Percentiles rank a stretch among this genome's conserved stretches.
Evolutionary conservation across 1,140 invertebrate species (phyloP).

Genomic region (Cydia strobilella): DNA sequence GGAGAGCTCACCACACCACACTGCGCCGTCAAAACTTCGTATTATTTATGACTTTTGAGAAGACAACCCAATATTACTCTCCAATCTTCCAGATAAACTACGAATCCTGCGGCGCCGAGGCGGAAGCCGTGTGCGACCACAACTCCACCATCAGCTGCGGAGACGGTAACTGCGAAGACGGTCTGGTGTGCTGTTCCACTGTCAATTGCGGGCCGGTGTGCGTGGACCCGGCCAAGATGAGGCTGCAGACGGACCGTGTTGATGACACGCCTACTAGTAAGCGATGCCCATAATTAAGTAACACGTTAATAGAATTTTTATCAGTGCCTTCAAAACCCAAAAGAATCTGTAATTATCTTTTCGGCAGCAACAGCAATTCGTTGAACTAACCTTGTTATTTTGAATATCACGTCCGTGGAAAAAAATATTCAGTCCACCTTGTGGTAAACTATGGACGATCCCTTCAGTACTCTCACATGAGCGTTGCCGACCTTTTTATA

Average conservation of each 20-base stretch:
- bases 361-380: too few relatives aligned
- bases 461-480: too few relatives aligned
- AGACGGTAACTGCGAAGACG: constrained; percentile 67
- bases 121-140: constrained; percentile 63
- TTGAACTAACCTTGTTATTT: too few relatives aligned
- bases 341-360: too few relatives aligned
- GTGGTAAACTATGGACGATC: too few relatives aligned
- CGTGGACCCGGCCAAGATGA: constrained; percentile 67
- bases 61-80: background rate
- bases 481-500: too few relatives aligned
- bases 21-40: too few relatives aligned
- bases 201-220: constrained; percentile 71
- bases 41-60: background rate
- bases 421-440: too few relatives aligned
- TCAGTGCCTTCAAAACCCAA: too few relatives aligned
- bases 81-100: constrained; percentile 56
- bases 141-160: constrained; percentile 67
- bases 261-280: constrained; percentile 83
- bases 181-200: constrained; percentile 69
- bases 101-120: constrained; percentile 65
- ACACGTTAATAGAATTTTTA: too few relatives aligned
- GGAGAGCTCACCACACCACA: too few relatives aligned
- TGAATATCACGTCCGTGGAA: too few relatives aligned
- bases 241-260: constrained; percentile 59
- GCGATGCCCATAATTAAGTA: constrained; percentile 35